Base-by-base conservation (phyloP, 2,113 vertebrate species). In the Pelecanus crispus region DNA sequence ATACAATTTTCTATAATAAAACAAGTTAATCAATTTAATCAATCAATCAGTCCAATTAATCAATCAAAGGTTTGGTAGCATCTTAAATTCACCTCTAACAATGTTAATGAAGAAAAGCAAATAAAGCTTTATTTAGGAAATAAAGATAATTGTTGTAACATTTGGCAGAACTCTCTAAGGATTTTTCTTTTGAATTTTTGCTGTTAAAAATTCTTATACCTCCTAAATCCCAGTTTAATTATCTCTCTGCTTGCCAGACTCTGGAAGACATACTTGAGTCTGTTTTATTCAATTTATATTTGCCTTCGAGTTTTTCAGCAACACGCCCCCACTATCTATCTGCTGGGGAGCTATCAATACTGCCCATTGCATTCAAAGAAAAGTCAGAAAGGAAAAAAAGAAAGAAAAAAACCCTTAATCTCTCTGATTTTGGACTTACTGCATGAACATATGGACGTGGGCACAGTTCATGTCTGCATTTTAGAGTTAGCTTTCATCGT, bases 201-300 rank as follows among this genome's bases (percentile, higher is more conserved):
- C 65, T 84, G 34, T 56, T 81, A 47, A 74, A 88, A 56, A 17
- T 79, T 85, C 75, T 71, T 59, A 15, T 59, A 65, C 31, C 61
- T 75, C 52, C 61, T 79, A 94, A 94, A 95, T 94, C 92, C 80
- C 75, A 67, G 49, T 84, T 74, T 89, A 94, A 94, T 97, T 81
- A 74, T 58, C 12, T 66, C 22, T 68, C 34, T 75, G 52, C 52
- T 90, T 90, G 70, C 44, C 56, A 94, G 74, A 72, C 36, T 22
- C 53, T 77, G 44, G 29, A 86, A 71, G 70, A 80, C 24, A 47
- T 19, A 34, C 7, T 77, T 58, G 21, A 63, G 22, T 67, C 72
- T 81, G 16, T 32, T 91, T 91, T 72, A 68, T 83, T 83, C 52
- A 50, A 88, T 86, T 85, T 61, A 11, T 45, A 77, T 68, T 90